These are phyloP conservation scores for Caenorhabditis zanzibari DNA, from an alignment of 2,888 invertebrate genomes.

Conservation along the genomic window DNA sequence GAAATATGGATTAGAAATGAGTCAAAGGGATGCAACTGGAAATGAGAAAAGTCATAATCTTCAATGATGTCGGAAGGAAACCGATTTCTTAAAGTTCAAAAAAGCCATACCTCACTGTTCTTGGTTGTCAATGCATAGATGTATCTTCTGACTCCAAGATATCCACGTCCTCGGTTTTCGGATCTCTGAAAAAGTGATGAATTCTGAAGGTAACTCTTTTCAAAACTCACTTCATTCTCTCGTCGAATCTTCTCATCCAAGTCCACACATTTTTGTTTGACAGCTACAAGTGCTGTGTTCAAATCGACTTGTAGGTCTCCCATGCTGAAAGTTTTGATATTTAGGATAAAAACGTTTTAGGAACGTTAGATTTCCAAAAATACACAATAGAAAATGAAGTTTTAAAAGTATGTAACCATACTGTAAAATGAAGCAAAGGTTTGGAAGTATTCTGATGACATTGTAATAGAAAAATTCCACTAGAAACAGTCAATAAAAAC, in stretches of 20 bases:
- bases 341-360: too few species aligned
- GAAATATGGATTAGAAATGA: conserved; percentile 13
- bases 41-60: neutral
- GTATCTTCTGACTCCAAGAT: conserved; percentile 57
- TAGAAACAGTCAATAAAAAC: conserved; percentile 26
- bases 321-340: conserved; percentile 38
- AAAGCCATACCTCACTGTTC: conserved; percentile 45
- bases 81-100: neutral
- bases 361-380: too few species aligned
- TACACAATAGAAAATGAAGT: too few species aligned
- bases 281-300: conserved; percentile 58
- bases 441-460: neutral
- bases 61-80: neutral
- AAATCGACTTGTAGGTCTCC: conserved; percentile 61
- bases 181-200: conserved; percentile 27
- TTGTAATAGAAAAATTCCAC: conserved; percentile 25
- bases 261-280: conserved; percentile 65
- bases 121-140: conserved; percentile 62
- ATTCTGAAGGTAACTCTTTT: neutral
- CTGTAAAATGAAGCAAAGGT: neutral
- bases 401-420: neutral
- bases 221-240: conserved; percentile 40
- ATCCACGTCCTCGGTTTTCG: conserved; percentile 48
- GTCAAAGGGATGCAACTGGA: neutral
- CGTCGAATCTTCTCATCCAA: conserved; percentile 49